Evolutionary conservation across 2,113 vertebrate genomes (phyloP).

Genomic region (Plecturocebus donacophilus): DNA sequence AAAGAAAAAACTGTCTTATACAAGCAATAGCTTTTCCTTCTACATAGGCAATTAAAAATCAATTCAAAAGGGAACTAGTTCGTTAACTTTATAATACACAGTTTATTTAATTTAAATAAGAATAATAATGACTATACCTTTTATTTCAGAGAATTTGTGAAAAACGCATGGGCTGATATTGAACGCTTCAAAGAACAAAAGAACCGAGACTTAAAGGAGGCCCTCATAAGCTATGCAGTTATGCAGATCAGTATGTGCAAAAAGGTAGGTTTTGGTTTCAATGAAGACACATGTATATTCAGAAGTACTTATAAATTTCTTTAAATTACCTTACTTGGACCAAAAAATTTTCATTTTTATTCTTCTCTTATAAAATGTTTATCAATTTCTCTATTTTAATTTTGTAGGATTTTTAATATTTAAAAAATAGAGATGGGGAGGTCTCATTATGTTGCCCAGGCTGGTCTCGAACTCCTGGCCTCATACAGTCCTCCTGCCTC

Average conservation of each 20-base stretch:
- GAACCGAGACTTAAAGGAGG: slow-evolving; percentile 94
- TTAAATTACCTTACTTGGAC: neutral
- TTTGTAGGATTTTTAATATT: no score
- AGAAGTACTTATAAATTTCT: neutral
- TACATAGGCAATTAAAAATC: neutral
- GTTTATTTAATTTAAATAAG: slow-evolving; percentile 27
- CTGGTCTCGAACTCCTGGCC: no score
- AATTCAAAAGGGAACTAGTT: slow-evolving; percentile 7
- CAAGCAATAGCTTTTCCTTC: neutral
- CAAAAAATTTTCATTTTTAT: neutral
- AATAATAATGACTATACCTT: neutral
- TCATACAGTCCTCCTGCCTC: no score
- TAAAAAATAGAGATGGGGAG: no score
- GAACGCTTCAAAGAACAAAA: slow-evolving; percentile 97
- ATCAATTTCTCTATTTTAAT: neutral
- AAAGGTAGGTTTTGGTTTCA: slow-evolving; percentile 87
- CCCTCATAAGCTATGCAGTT: slow-evolving; percentile 96
- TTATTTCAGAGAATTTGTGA: slow-evolving; percentile 93
- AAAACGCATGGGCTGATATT: slow-evolving; percentile 94
- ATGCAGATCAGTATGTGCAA: slow-evolving; percentile 99
- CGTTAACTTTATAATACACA: neutral
- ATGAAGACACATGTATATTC: neutral
- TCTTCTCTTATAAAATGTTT: neutral
- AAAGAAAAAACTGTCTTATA: neutral
- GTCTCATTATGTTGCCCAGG: no score